Base-by-base conservation (phyloP, 2,797 vertebrate species). In the Varecia variegata region DNA sequence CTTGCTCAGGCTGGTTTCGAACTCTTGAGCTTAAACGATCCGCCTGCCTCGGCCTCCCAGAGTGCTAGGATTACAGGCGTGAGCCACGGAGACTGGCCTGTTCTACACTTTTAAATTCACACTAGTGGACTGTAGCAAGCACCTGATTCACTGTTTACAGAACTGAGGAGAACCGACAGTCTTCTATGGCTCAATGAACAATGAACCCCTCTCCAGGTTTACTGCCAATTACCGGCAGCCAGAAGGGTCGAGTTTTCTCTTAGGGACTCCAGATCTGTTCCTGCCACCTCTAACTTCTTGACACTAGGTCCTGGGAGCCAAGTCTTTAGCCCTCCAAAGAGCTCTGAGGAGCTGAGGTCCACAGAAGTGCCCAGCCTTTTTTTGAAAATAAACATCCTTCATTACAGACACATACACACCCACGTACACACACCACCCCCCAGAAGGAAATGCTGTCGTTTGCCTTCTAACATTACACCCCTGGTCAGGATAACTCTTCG, bases 351-450 rank as follows among this genome's bases (percentile, higher is more conserved):
- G 38, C 45, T 15, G n/a, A 32, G 45, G 20, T 43, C 14, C 38
- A 47, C 32, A 62, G 20, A 87, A 80, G 38, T 20, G n/a, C 27
- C 40, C 21, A 23, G 38, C 4, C 40, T 43, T 38, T 81, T 81
- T 32, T 12, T 2, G 0, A 79, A 79, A 81, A 60, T 14, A 87
- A 89, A 67, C 35, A 40, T 25, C 35, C 56, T 82, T 83, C 13
- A 74, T 25, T 21, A 65, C 1, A 62, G 9, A 84, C 14, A 14
- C 0, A 10, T 11, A n/a, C 3, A 32, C 5, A 5, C 23, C 4
- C 38, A 77, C 50, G 14, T 4, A 2, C 60, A 2, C 7, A 17
- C 9, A 73, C 38, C 67, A 79, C 11, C 70, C 20, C 30, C 9
- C 23, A 86, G 74, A 79, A 30, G 40, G 14, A 73, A 52, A 18